Base-by-base conservation (phyloP, 2,888 invertebrate species). In the Malachius bipustulatus region DNA sequence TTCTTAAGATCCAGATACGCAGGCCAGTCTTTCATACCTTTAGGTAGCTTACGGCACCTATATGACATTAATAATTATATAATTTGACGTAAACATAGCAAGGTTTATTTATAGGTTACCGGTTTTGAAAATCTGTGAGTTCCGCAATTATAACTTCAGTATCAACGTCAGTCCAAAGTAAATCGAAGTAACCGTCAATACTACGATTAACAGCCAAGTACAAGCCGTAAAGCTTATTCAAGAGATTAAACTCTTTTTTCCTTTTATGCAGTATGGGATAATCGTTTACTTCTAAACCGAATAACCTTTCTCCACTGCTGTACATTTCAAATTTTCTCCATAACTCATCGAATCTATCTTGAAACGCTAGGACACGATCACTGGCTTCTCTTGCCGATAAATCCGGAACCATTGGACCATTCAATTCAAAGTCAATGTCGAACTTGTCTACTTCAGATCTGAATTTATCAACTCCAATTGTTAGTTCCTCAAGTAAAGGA, bases 11-110 rank as follows among this genome's bases (percentile, higher is more conserved):
- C 88, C 34, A 82, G 70, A 54, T 68, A 91, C 0, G 90, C 89
- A 0, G 84, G 84, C 89, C 89, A 90, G 35, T 83, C 80, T 54
- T 82, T 82, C 75, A 90, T 77, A 0, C 71, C 87, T 57, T 74
- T 82, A 0, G 90, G 90, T 32, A 91, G 63, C 54, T 80, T 81
- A 13, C 83, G 77, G 53, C 87, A 89, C 52, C 88, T 79, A 40
- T 26, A 19, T 10, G 26, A 4, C 8, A 38, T 30, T 6, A 30
- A 30, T 33, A 13, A 37, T n/a, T n/a, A 10, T 8, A 28, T 28
- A 28, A n/a, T n/a, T 28, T 6, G 10, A 10, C n/a, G 8, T n/a
- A n/a, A 28, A 8, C 11, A 10, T 6, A 28, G 29, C n/a, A 6
- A 28, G 8, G 29, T 28, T n/a, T 28, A 28, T 10, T n/a, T 9